These are phyloP conservation scores for Drosophila insularis DNA, from an alignment of 1,140 invertebrate genomes.

Conservation along the genomic window DNA sequence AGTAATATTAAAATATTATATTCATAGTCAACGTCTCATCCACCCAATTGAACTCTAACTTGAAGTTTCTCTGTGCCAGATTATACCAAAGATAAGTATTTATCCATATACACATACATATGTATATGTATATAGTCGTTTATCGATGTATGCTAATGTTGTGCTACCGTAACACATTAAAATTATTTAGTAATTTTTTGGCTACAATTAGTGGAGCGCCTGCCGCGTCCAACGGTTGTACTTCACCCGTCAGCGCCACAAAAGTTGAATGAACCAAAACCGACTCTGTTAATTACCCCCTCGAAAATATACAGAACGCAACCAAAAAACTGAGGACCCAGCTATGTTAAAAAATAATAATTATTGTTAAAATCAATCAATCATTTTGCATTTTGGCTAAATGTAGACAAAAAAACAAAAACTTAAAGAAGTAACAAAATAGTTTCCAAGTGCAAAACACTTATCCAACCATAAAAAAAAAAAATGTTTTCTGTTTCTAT, in stretches of 20 bases:
- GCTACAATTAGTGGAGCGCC: constrained; percentile 49
- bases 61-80: neutral
- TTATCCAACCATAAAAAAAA: constrained; percentile 31
- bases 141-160: constrained; percentile 27
- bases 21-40: neutral
- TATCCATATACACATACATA: constrained; percentile 3
- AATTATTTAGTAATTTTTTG: constrained; percentile 58
- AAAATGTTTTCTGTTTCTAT: constrained; percentile 1
- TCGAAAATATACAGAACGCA: constrained; percentile 47
- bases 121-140: neutral
- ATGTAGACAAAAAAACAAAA: constrained; percentile 19
- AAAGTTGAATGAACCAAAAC: constrained; percentile 50
- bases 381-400: constrained; percentile 70
- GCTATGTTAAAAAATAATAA: constrained; percentile 54
- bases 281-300: constrained; percentile 61
- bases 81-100: constrained; percentile 1
- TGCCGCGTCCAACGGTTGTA: constrained; percentile 48
- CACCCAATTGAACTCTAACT: neutral
- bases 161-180: constrained; percentile 56
- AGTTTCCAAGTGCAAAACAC: constrained; percentile 58
- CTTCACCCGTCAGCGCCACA: constrained; percentile 43
- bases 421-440: constrained; percentile 15
- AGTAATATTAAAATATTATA: neutral
- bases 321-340: constrained; percentile 49
- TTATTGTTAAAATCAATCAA: constrained; percentile 70